Evolutionary conservation across 1,140 invertebrate species (phyloP), one percentile per base, ranked within the genome.

Genomic region (Himalopsyche phryganea): DNA sequence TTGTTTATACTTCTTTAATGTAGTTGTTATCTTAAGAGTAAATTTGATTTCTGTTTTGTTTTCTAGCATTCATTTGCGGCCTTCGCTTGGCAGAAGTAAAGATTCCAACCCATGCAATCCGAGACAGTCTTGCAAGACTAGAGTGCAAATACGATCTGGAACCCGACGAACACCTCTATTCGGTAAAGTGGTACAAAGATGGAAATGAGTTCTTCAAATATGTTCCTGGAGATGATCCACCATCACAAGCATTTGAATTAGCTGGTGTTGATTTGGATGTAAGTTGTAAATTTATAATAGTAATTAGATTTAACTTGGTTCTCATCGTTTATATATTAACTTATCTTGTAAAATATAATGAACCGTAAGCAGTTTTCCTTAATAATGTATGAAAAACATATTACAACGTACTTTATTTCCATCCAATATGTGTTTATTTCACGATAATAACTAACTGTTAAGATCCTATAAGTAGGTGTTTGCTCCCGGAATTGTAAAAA

Each of bases 161-260:
- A 67, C 73, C 72, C 15, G 79, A 74, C 1, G 85, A 86, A 58
- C 71, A 75, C 15, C 77, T 88, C 38, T 88, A 88, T 68, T 85
- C 85, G 20, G 83, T 88, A 66, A 87, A 87, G 74, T 88, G 85
- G 85, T 87, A 88, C 76, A 86, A 84, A 71, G 84, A 84, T 64
- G 80, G 82, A 56, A 78, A 83, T 66, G 86, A 88, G 69, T 88
- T 88, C 74, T 88, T 85, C 72, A 79, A 85, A 67, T 87, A 80
- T 74, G 80, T 86, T 50, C 85, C 86, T 9, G 77, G 80, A 51
- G 84, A 86, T 66, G 78, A 74, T 65, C 85, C 85, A 49, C 80
- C 83, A 13, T 80, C 78, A 32, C 76, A 83, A 66, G 76, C 80
- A 32, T 87, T 87, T 68, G 66, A 76, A 35, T 69, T 86, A 52